phyloP scores from a whole-genome alignment of 1,140 invertebrate species.

The Gyrodactylus bullatarudis region DNA sequence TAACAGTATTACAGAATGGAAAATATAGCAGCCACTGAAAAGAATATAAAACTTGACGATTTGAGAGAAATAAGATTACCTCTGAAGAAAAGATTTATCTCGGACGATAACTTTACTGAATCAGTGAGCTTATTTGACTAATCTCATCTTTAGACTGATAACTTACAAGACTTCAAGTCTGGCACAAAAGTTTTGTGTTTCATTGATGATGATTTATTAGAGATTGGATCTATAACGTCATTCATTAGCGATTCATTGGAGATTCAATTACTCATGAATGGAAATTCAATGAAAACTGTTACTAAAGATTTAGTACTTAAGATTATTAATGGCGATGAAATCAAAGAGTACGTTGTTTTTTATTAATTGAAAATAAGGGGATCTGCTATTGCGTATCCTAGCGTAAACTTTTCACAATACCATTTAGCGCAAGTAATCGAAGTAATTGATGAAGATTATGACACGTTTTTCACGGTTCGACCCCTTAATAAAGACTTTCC shows the following conservation, averaged over 20 bases:
- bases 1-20: no score
- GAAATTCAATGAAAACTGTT: neutral
- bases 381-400: neutral
- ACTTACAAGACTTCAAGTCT: no score
- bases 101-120: no score
- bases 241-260: neutral
- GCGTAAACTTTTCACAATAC: neutral
- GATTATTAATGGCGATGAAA: no score
- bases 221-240: neutral
- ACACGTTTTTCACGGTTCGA: neutral
- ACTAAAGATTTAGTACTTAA: no score
- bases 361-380: no score
- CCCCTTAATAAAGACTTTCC: neutral
- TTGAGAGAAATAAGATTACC: no score
- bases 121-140: no score
- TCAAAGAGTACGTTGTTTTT: no score
- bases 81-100: neutral
- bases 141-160: no score
- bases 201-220: neutral
- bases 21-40: no score
- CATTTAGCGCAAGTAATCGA: neutral
- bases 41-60: no score
- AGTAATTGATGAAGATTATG: neutral
- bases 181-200: neutral
- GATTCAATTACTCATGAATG: neutral